These are phyloP conservation scores for Notarius lentiginosus DNA, from an alignment of 2,113 vertebrate species.

Conservation along the genomic window DNA sequence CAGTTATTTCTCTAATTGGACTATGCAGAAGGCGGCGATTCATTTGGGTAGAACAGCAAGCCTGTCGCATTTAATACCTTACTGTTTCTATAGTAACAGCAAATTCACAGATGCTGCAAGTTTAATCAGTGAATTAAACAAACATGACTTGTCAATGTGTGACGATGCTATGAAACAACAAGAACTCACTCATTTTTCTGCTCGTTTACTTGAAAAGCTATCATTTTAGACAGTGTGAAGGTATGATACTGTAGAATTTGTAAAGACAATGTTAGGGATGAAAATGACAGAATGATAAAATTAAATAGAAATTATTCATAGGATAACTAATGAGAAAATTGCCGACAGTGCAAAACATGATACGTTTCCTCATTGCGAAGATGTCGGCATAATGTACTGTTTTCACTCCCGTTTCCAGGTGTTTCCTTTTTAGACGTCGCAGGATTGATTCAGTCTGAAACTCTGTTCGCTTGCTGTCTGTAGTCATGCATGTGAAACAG, in stretches of 20 bases:
- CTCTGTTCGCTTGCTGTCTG: background rate
- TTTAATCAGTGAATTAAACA: too few relatives aligned
- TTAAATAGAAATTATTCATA: background rate
- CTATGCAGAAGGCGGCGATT: background rate
- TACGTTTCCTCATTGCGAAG: background rate
- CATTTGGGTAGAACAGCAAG: background rate
- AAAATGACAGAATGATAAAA: background rate
- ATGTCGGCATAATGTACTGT: background rate
- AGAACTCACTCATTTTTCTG: background rate
- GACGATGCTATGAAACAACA: background rate
- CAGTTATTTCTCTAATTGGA: background rate
- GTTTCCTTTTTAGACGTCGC: background rate
- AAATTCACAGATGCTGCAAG: background rate
- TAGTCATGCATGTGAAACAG: slow-evolving; percentile 13
- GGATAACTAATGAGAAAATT: background rate
- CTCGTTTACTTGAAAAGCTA: background rate
- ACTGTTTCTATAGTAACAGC: background rate
- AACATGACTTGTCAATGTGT: background rate
- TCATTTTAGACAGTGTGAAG: background rate
- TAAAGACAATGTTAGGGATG: background rate
- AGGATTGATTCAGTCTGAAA: background rate
- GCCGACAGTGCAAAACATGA: background rate
- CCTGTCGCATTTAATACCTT: background rate
- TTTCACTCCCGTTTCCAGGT: background rate
- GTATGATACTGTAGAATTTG: background rate